Evolutionary conservation across 1,140 invertebrate species (phyloP).

Genomic region (Liolophura sinensis): DNA sequence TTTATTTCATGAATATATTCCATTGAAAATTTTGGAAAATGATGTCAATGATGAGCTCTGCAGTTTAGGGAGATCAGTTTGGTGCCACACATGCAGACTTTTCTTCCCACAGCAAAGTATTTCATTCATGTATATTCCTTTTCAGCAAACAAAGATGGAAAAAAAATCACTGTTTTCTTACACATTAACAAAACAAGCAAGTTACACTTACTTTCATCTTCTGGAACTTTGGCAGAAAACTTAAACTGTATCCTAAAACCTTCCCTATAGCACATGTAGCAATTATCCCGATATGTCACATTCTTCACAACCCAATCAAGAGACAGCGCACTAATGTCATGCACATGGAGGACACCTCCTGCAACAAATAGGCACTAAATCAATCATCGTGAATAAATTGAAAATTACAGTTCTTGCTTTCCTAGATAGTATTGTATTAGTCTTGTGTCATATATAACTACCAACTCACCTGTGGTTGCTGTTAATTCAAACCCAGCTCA

Average conservation of each 20-base stretch:
- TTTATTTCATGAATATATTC: too few species aligned
- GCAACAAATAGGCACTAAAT: slow-evolving; percentile 50
- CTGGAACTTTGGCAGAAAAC: slow-evolving; percentile 22
- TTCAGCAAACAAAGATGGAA: too few species aligned
- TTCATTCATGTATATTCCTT: too few species aligned
- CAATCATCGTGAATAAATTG: not conserved
- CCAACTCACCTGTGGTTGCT: too few species aligned
- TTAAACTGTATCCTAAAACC: slow-evolving; percentile 41
- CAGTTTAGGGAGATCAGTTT: too few species aligned
- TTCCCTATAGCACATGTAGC: slow-evolving; percentile 69
- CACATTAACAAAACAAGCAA: too few species aligned
- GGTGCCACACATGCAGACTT: too few species aligned
- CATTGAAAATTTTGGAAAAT: too few species aligned
- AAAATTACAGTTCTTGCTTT: not conserved
- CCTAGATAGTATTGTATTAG: slow-evolving; percentile 6
- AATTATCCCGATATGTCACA: slow-evolving; percentile 69
- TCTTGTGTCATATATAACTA: not conserved
- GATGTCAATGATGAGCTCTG: too few species aligned
- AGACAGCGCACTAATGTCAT: slow-evolving; percentile 70
- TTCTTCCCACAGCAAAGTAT: too few species aligned
- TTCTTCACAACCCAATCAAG: slow-evolving; percentile 70
- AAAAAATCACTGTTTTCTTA: too few species aligned
- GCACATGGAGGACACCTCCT: slow-evolving; percentile 73
- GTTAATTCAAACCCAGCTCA: too few species aligned
- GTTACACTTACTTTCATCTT: not conserved